Conservation (phyloP, 2,888 invertebrate genomes). For the Ceriagrion tenellum region DNA sequence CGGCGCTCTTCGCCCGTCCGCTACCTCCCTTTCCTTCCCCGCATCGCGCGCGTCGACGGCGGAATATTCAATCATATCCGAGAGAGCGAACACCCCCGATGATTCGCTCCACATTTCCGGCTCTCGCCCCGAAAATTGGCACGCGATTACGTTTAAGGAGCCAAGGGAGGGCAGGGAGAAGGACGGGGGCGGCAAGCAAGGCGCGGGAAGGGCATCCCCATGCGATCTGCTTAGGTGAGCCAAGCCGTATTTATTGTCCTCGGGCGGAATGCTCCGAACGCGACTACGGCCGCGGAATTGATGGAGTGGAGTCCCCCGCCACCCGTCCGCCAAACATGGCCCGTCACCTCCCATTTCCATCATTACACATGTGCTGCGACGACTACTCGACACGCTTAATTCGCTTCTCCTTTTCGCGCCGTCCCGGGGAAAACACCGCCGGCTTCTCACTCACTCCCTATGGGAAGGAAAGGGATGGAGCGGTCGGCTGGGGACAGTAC, state of each 20-base stretch:
- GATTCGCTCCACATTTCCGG: background rate
- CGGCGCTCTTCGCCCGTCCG: background rate
- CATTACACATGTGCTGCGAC: slow-evolving; percentile 6
- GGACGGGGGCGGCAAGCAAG: background rate
- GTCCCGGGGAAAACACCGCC: background rate
- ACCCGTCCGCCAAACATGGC: too few relatives aligned
- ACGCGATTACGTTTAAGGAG: background rate
- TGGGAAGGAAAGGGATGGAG: too few relatives aligned
- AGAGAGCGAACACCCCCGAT: background rate
- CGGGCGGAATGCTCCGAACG: background rate
- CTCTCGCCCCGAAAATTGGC: background rate
- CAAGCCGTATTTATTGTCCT: background rate
- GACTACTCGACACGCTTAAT: slow-evolving; percentile 34
- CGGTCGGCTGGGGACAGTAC: too few relatives aligned
- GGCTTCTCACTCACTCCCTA: background rate
- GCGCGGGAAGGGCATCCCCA: background rate
- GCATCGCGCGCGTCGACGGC: background rate
- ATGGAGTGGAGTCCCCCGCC: background rate
- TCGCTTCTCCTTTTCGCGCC: slow-evolving; percentile 17
- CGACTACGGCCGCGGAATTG: background rate
- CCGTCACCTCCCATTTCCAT: background rate
- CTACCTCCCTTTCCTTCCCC: background rate
- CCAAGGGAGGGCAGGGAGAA: background rate
- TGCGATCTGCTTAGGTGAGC: too few relatives aligned
- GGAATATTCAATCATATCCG: slow-evolving; percentile 28